phyloP scores from a whole-genome alignment of 2,888 invertebrate genomes.

The Netelia inedita region DNA sequence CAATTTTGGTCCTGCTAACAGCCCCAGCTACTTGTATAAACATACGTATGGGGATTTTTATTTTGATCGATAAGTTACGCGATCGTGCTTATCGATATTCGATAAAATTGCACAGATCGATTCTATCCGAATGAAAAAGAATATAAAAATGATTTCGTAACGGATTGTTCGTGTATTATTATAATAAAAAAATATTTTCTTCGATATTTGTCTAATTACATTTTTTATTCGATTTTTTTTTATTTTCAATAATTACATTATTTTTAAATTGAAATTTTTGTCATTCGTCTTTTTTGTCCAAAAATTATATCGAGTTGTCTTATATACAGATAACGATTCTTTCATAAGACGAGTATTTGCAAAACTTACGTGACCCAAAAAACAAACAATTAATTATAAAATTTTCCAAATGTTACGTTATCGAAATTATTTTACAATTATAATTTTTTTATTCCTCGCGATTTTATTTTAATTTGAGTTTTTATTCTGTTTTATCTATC shows the following conservation, averaged over 20 bases:
- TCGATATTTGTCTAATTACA: neutral
- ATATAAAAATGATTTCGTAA: neutral
- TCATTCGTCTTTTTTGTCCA: neutral
- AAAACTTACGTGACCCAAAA: neutral
- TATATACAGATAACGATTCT: neutral
- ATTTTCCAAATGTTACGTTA: no score
- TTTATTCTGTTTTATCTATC: neutral
- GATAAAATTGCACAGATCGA: neutral
- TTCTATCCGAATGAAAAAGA: neutral
- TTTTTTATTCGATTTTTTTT: neutral
- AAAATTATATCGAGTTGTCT: neutral
- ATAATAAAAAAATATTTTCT: neutral
- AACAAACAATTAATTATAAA: neutral
- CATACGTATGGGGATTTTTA: conserved; percentile 11
- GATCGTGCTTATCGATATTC: neutral
- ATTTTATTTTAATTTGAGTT: neutral
- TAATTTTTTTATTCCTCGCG: neutral
- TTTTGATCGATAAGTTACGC: neutral
- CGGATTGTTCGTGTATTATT: neutral
- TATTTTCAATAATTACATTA: neutral
- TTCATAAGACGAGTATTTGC: neutral
- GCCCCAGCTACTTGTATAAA: conserved; percentile 16
- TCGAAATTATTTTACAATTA: neutral
- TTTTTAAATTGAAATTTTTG: no score
- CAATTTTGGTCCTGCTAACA: conserved; percentile 21